Evolutionary conservation across 2,888 invertebrate species (phyloP), one percentile per base, ranked within the genome.

Genomic region (Scaptodrosophila latifasciaeformis): DNA sequence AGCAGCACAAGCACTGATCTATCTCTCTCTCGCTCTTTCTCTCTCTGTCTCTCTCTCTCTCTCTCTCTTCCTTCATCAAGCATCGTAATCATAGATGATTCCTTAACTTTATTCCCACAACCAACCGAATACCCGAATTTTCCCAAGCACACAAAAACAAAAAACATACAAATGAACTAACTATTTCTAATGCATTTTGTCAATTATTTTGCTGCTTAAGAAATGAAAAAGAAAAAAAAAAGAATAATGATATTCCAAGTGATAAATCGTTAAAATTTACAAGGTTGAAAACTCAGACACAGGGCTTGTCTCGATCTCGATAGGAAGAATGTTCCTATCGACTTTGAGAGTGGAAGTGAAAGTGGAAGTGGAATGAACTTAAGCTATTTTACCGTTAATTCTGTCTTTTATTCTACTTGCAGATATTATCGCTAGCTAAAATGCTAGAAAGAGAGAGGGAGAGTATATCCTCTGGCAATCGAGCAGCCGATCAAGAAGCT

Each of bases 361-460:
- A 31, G n/a, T n/a, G n/a, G 24, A 24, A 7, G 24, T 24, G 24
- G 24, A 24, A 24, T 24, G n/a, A n/a, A n/a, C n/a, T 24, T 24
- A 24, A 24, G 7, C 24, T 24, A 24, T 7, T 24, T 24, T 24
- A 24, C 24, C 24, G 24, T 24, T 24, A 24, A 24, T 24, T 24
- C 24, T 24, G 24, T 24, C 13, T 45, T 68, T 67, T 60, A 39
- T 58, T 67, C 42, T 71, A 67, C 51, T 67, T 67, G 47, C 67
- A 67, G 67, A 67, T 67, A 67, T 50, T 67, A 67, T 67, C 67
- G 67, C 67, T 67, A 64, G 57, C 46, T 30, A 45, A 54, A 39
- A 31, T 31, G 15, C 15, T 10, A 35, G 54, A 31, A 12, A 31
- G 31, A 31, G 10, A 27, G 27, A 27, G 27, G 9, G 27, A 27